These are phyloP conservation scores for Rhabdomys dilectus DNA, from an alignment of 2,113 vertebrate species.

Conservation along the genomic window DNA sequence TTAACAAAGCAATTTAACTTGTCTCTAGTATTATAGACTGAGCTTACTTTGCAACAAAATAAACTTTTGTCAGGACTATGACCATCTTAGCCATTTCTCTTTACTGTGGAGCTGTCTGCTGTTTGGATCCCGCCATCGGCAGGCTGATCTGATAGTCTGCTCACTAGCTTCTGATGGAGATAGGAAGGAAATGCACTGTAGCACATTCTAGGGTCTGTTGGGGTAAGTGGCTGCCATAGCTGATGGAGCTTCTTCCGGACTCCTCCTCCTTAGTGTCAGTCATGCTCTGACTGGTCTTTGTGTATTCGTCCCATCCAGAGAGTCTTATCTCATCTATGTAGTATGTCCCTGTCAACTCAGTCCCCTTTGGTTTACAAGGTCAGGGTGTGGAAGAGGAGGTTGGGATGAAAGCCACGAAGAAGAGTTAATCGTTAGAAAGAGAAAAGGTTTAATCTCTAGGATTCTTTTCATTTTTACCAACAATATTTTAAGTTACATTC, in stretches of 20 bases:
- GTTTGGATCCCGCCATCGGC: background rate
- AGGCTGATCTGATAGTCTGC: background rate
- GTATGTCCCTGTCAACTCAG: background rate
- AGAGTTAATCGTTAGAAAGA: slow-evolving; percentile 21
- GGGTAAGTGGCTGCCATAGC: rapidly evolving
- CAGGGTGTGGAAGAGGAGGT: background rate
- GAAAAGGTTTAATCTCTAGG: background rate
- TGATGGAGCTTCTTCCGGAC: background rate
- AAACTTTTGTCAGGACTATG: background rate
- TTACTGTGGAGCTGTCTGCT: background rate
- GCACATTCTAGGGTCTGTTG: background rate
- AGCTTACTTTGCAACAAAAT: background rate
- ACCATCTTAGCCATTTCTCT: background rate
- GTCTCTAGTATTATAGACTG: background rate
- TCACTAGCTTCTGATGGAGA: background rate
- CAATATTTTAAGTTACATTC: slow-evolving; percentile 13
- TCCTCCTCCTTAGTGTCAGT: background rate
- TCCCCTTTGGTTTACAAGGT: background rate
- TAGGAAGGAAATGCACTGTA: background rate
- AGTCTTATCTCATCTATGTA: background rate
- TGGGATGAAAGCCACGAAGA: background rate
- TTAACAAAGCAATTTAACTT: background rate
- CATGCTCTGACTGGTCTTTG: background rate
- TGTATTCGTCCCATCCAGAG: background rate
- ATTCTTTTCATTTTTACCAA: slow-evolving; percentile 34